phyloP scores from a whole-genome alignment of 1,140 invertebrate species.

The Planococcus citri region DNA sequence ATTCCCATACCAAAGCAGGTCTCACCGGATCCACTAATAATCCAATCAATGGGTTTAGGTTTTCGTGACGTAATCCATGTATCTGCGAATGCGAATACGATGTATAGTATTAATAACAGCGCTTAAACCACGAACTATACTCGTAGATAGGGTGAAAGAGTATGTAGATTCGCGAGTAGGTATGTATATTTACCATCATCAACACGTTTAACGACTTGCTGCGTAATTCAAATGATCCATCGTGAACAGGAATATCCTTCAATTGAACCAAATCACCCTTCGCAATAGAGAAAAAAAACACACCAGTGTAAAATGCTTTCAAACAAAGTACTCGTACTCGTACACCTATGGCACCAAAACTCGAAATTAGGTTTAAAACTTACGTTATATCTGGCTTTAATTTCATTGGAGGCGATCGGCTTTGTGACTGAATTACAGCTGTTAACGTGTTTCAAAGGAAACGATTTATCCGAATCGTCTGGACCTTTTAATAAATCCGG shows the following conservation, averaged over 20 bases:
- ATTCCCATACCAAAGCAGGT: constrained; percentile 63
- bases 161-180: too few species aligned
- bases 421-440: constrained; percentile 28
- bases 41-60: constrained; percentile 71
- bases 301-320: background rate
- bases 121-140: too few species aligned
- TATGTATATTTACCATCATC: constrained; percentile 46
- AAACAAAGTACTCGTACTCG: background rate
- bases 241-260: constrained; percentile 49
- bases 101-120: constrained; percentile 23
- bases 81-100: constrained; percentile 34
- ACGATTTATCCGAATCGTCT: constrained; percentile 48
- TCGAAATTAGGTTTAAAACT: constrained; percentile 29
- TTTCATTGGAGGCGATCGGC: constrained; percentile 46
- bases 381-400: constrained; percentile 65
- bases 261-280: constrained; percentile 78
- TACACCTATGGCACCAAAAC: background rate
- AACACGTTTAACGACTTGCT: constrained; percentile 64
- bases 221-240: constrained; percentile 53
- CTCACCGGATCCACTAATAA: constrained; percentile 55
- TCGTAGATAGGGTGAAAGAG: too few species aligned
- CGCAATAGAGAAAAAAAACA: constrained; percentile 29
- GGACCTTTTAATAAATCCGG: constrained; percentile 67
- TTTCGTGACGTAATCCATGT: constrained; percentile 74
- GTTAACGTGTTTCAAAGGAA: constrained; percentile 34